A percentile compares a stretch with the other conserved stretches of the same genome.
Evolutionary conservation across 2,888 invertebrate species (phyloP).

Genomic region (Thumatha senex): DNA sequence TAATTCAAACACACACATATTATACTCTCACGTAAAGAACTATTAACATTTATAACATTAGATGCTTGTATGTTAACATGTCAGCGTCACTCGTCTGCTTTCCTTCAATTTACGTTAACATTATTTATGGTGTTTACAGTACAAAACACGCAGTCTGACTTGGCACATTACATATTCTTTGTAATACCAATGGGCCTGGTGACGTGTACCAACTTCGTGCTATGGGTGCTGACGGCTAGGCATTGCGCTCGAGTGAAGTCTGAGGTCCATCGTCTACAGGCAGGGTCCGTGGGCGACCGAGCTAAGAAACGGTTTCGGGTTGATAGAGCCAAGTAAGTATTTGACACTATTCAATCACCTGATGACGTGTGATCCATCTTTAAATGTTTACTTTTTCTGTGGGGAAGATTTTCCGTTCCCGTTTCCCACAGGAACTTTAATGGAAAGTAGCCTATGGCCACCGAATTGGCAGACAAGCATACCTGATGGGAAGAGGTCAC

Average conservation of each 20-base stretch:
- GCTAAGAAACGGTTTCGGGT: constrained; percentile 85
- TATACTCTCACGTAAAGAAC: not conserved
- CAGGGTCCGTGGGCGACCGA: constrained; percentile 84
- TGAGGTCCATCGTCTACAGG: constrained; percentile 88
- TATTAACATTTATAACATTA: not conserved
- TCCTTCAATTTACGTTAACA: not conserved
- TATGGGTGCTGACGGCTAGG: constrained; percentile 87
- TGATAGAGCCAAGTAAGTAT: constrained; percentile 86
- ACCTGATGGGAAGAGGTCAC: too few species aligned
- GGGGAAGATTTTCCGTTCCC: too few species aligned
- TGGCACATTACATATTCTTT: constrained; percentile 85
- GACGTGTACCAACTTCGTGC: constrained; percentile 85
- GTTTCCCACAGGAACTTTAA: too few species aligned
- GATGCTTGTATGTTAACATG: not conserved
- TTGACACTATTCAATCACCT: not conserved
- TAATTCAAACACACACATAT: not conserved
- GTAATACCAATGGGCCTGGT: constrained; percentile 86
- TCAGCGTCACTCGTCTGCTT: not conserved
- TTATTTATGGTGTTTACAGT: constrained; percentile 46
- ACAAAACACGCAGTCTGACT: constrained; percentile 63
- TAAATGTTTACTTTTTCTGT: too few species aligned
- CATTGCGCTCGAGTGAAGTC: constrained; percentile 89
- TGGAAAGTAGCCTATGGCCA: too few species aligned
- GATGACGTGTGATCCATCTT: too few species aligned
- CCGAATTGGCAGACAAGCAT: too few species aligned